Evolutionary conservation across 1,140 invertebrate genomes (phyloP), one percentile per base, ranked within the genome.

Genomic region (Oryzaephilus surinamensis): DNA sequence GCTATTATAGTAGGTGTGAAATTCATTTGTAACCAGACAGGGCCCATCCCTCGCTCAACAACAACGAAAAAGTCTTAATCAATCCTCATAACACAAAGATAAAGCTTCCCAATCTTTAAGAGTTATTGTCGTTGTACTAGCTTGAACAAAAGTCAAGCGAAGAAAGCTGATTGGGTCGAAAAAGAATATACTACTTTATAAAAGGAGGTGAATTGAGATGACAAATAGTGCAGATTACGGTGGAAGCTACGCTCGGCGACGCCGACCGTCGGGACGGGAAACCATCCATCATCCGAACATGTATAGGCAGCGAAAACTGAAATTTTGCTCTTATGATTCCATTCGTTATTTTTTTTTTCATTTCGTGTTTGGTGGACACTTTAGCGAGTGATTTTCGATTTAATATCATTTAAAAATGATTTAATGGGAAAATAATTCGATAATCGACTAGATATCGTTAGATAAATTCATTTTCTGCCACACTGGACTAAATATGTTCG

Each of bases 1-100:
- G 50, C 48, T 54, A 56, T 56, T 52, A n/a, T n/a, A n/a, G n/a
- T n/a, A n/a, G 54, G 52, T 54, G 54, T 57, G 51, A 56, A 56
- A 56, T 54, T 54, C 54, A 54, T 56, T 54, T 52, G 50, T 50
- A 46, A 51, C n/a, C n/a, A n/a, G n/a, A n/a, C n/a, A n/a, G n/a
- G n/a, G n/a, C n/a, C n/a, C n/a, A n/a, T 51, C 47, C 43, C 39
- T 35, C 40, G 44, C 19, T 5, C 19, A n/a, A n/a, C n/a, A n/a
- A n/a, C n/a, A n/a, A 20, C 19, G 11, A 24, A 24, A 24, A n/a
- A 10, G 46, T 43, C 51, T 56, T 56, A 56, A 56, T 56, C 54
- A 56, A 56, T 54, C 50, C 51, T 53, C 46, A 52, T 54, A 52
- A 52, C 47, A 55, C 42, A 51, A 54, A 54, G 49, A 54, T 51